These are phyloP conservation scores for Sebastolobus alascanus DNA, from an alignment of 2,797 vertebrate genomes.

Conservation along the genomic window DNA sequence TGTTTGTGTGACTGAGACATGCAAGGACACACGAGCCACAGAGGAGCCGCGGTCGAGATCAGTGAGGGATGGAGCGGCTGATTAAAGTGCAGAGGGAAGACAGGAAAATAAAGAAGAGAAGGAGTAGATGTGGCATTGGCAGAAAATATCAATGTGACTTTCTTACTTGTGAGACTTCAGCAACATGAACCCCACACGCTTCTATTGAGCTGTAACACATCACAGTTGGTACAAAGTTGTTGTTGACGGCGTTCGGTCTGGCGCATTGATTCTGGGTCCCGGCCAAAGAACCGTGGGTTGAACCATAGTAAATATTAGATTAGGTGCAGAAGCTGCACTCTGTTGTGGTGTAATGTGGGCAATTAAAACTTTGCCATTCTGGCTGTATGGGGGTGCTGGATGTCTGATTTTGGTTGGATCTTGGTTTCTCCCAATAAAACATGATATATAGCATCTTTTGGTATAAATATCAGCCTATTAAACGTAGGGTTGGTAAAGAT, in stretches of 20 bases:
- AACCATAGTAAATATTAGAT: constrained; percentile 47
- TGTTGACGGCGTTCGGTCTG: constrained; percentile 26
- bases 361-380: background rate
- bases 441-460: background rate
- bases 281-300: constrained; percentile 23
- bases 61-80: constrained; percentile 66
- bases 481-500: no score
- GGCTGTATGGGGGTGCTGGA: background rate
- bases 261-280: constrained; percentile 45
- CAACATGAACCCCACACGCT: background rate
- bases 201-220: constrained; percentile 11
- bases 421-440: background rate
- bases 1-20: constrained; percentile 12
- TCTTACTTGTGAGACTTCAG: background rate
- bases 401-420: background rate
- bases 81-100: constrained; percentile 56
- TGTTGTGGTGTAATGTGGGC: background rate
- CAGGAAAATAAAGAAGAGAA: constrained; percentile 10
- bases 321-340: background rate
- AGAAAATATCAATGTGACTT: constrained; percentile 39
- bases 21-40: constrained; percentile 64
- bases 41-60: constrained; percentile 52
- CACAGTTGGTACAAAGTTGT: constrained; percentile 25
- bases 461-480: background rate
- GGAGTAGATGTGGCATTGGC: constrained; percentile 8